These are phyloP conservation scores for Watsonalla cultraria DNA, from an alignment of 2,888 invertebrate species.

Conservation along the genomic window DNA sequence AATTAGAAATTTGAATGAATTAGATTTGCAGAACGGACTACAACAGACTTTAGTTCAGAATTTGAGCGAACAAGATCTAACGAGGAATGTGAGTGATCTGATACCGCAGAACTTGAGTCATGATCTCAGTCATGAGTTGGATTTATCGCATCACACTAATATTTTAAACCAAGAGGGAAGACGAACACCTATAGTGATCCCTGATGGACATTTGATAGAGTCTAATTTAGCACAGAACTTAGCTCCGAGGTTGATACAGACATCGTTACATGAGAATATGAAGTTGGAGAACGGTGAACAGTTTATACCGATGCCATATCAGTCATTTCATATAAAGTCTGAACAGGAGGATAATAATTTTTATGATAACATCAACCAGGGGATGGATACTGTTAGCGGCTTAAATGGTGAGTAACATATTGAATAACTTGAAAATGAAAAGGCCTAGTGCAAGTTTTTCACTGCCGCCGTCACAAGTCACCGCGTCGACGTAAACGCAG, in stretches of 20 bases:
- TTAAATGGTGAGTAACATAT: slow-evolving; percentile 60
- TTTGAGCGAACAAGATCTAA: slow-evolving; percentile 46
- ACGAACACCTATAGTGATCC: slow-evolving; percentile 25
- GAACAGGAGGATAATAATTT: slow-evolving; percentile 69
- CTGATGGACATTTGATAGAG: slow-evolving; percentile 9
- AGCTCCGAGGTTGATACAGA: slow-evolving; percentile 16
- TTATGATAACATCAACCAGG: slow-evolving; percentile 55
- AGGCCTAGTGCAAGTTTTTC: no score
- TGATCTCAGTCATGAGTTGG: slow-evolving; percentile 46
- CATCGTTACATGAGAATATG: slow-evolving; percentile 27
- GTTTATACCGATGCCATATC: slow-evolving; percentile 54
- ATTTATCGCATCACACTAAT: slow-evolving; percentile 48
- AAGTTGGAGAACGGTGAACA: slow-evolving; percentile 41
- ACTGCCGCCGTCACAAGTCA: no score
- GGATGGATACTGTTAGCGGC: slow-evolving; percentile 31
- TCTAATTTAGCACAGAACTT: slow-evolving; percentile 12
- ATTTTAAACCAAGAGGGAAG: slow-evolving; percentile 36
- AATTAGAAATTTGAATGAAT: slow-evolving; percentile 19
- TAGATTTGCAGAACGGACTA: slow-evolving; percentile 49
- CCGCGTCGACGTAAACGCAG: no score
- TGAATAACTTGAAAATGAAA: neutral
- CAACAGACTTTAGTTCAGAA: slow-evolving; percentile 41
- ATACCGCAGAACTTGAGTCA: slow-evolving; percentile 38
- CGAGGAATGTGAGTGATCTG: slow-evolving; percentile 27
- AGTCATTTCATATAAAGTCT: slow-evolving; percentile 65